Evolutionary conservation across 2,888 invertebrate species (phyloP), one percentile per base, ranked within the genome.

Genomic region (Atrina japonica): DNA sequence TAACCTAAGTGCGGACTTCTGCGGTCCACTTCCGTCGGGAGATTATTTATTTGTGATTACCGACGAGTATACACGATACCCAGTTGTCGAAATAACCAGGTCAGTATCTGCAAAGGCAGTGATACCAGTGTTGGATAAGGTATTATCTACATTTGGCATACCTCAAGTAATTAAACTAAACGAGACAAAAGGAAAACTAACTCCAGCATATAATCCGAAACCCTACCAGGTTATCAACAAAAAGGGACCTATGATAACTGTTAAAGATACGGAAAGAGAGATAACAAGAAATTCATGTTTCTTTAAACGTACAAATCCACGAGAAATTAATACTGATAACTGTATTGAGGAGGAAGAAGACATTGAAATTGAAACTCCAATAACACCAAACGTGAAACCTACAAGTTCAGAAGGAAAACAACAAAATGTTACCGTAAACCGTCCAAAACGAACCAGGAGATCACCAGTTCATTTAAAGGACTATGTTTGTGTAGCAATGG

Each of bases 41-140:
- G 68, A 74, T 18, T 77, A 75, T 52, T 27, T 77, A 1, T 25
- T 79, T 45, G 75, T 83, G 5, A 52, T 79, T 5, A 75, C 75
- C 14, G 78, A 80, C 45, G 77, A 81, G 1, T 77, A 78, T 45
- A 64, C 63, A 11, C 49, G 76, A 43, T 77, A 67, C 30, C 75
- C 73, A 14, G 56, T 73, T 9, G 76, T 73, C 2, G 76, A 71
- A 64, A 69, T 47, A 11, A 23, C 66, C 0, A 64, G 27, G 41
- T 55, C 60, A 14, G 64, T 65, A 7, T 68, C 71, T 25, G 59
- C 65, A 5, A 61, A 68, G 45, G 30, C 61, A 18, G 53, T 55
- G 1, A 75, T 72, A 14, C 65, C 70, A 9, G 52, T 53, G 18
- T 35, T 80, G 1, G 70, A 78, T 47, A 72, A 64, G 43, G 65